Evolutionary conservation across 1,140 invertebrate species (phyloP).

Genomic region (Pachypsylla venusta): DNA sequence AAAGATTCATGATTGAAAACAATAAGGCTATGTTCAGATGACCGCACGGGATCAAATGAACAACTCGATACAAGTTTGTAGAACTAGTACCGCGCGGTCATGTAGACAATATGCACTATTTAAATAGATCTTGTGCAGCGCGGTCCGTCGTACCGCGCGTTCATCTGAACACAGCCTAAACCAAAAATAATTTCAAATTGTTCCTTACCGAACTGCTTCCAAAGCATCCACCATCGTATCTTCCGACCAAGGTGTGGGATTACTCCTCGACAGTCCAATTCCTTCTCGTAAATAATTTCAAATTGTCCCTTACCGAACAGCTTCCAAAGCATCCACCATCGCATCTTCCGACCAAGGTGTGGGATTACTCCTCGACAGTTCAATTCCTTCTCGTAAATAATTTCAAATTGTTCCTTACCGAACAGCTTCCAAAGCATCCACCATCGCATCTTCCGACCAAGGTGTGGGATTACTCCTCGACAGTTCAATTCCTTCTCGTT

Average conservation of each 20-base stretch:
- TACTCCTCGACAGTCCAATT: conserved; percentile 68
- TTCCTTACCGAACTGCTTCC: conserved; percentile 69
- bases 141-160: too few relatives aligned
- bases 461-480: conserved; percentile 70
- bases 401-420: conserved; percentile 36
- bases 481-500: conserved; percentile 72
- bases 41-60: too few relatives aligned
- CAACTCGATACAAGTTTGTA: too few relatives aligned
- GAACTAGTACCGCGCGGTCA: too few relatives aligned
- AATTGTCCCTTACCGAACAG: conserved; percentile 69
- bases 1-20: too few relatives aligned
- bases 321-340: conserved; percentile 74
- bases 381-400: conserved; percentile 58
- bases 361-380: conserved; percentile 64
- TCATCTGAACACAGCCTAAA: too few relatives aligned
- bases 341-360: conserved; percentile 80
- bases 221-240: conserved; percentile 77
- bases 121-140: too few relatives aligned
- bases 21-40: too few relatives aligned
- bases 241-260: conserved; percentile 77
- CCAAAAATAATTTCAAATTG: too few relatives aligned
- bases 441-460: conserved; percentile 81
- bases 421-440: conserved; percentile 71
- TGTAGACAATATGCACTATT: too few relatives aligned
- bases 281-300: conserved; percentile 59